phyloP scores from a whole-genome alignment of 2,888 invertebrate genomes.

The Phengaris arion region DNA sequence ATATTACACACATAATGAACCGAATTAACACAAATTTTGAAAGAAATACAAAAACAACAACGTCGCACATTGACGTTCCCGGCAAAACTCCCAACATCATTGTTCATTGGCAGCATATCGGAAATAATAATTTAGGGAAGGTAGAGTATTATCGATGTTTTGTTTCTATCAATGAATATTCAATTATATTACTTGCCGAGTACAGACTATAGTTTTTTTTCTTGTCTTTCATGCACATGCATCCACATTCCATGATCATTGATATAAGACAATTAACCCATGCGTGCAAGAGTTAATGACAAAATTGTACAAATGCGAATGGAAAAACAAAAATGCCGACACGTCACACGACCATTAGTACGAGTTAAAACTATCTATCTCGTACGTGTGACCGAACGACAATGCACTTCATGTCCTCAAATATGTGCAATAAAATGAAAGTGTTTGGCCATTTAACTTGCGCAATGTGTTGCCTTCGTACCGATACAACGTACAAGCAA shows the following conservation, averaged over 20 bases:
- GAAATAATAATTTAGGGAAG: too few species aligned
- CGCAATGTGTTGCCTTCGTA: conserved; percentile 36
- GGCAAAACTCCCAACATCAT: too few species aligned
- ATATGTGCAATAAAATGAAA: conserved; percentile 41
- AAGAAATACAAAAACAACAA: too few species aligned
- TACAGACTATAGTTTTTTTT: background rate
- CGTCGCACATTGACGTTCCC: too few species aligned
- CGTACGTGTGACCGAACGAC: conserved; percentile 15
- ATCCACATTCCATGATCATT: conserved; percentile 10
- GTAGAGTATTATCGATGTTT: too few species aligned
- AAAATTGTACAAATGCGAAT: conserved; percentile 13
- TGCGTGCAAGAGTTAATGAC: conserved; percentile 1
- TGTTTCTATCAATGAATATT: background rate
- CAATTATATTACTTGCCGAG: background rate
- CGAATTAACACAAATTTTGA: too few species aligned
- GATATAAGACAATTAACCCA: background rate
- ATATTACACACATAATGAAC: too few species aligned
- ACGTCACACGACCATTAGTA: background rate
- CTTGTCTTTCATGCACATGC: background rate
- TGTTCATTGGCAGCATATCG: too few species aligned
- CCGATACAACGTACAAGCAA: conserved; percentile 3
- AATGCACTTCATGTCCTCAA: conserved; percentile 25
- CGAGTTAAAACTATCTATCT: background rate
- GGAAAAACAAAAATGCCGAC: background rate
- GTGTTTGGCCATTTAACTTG: conserved; percentile 39